Percentiles rank a stretch among this genome's conserved stretches.
These are phyloP conservation scores for Bombus polaris DNA, from an alignment of 1,140 invertebrate species.

Conservation along the genomic window DNA sequence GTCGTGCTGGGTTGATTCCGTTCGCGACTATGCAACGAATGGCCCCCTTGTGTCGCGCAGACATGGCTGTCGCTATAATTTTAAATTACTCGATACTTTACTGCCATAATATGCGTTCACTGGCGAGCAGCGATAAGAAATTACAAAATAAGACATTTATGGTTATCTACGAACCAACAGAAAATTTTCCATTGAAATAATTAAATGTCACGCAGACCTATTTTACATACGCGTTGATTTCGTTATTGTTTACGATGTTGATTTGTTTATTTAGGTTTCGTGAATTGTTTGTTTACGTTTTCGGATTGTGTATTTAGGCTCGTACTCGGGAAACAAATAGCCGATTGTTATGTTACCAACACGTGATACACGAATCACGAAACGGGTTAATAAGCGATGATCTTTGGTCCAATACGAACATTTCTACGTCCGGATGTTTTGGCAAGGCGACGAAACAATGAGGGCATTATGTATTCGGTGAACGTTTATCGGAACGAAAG, in stretches of 20 bases:
- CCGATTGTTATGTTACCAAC: neutral
- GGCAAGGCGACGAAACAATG: neutral
- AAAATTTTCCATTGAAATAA: neutral
- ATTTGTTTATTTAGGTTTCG: neutral
- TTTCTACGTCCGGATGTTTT: neutral
- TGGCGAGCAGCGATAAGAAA: neutral
- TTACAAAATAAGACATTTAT: neutral
- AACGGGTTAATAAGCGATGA: neutral
- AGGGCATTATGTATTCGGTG: constrained; percentile 33
- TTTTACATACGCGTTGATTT: neutral
- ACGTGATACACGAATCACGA: neutral
- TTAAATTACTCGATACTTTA: neutral
- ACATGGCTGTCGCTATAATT: neutral
- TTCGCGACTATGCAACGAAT: neutral
- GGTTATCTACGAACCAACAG: neutral
- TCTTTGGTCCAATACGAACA: neutral
- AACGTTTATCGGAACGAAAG: constrained; percentile 47
- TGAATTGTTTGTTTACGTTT: neutral
- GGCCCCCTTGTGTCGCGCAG: neutral
- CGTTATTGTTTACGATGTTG: neutral
- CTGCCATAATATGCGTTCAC: neutral
- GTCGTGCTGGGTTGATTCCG: neutral
- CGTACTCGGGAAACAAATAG: neutral
- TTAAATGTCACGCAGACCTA: neutral
- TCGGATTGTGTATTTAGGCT: neutral